Evolutionary conservation across 2,797 vertebrate genomes (phyloP).

Genomic region (Helostoma temminkii): DNA sequence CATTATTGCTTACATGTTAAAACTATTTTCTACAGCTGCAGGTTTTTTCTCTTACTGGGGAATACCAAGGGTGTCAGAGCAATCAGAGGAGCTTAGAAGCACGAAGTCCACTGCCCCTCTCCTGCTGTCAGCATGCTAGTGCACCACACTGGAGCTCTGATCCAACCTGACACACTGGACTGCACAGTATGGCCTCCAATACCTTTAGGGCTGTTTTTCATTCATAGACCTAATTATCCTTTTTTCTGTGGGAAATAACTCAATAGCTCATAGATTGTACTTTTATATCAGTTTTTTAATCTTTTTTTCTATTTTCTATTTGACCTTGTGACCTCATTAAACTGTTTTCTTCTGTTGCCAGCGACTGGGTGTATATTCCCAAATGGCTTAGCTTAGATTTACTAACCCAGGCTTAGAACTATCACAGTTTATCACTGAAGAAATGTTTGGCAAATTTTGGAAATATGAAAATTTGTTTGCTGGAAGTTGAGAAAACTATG

Average conservation of each 20-base stretch:
- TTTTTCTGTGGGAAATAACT: conserved; percentile 41
- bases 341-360: background rate
- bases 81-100: conserved; percentile 62
- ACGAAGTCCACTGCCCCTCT: conserved; percentile 55
- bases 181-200: conserved; percentile 34
- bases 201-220: conserved; percentile 29
- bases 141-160: conserved; percentile 49
- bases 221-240: conserved; percentile 47
- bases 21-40: conserved; percentile 27
- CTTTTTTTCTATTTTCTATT: conserved; percentile 9
- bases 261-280: conserved; percentile 10
- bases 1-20: conserved; percentile 27
- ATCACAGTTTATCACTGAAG: background rate
- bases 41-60: conserved; percentile 37
- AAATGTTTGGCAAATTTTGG: background rate
- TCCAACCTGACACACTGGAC: conserved; percentile 65
- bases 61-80: conserved; percentile 70
- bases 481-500: background rate
- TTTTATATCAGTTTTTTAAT: conserved; percentile 25
- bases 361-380: background rate
- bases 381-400: background rate
- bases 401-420: background rate
- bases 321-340: conserved; percentile 21
- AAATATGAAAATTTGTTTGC: background rate
- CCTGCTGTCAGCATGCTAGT: conserved; percentile 64